These are phyloP conservation scores for Ptiloglossa arizonensis DNA, from an alignment of 1,140 invertebrate genomes.

Conservation along the genomic window DNA sequence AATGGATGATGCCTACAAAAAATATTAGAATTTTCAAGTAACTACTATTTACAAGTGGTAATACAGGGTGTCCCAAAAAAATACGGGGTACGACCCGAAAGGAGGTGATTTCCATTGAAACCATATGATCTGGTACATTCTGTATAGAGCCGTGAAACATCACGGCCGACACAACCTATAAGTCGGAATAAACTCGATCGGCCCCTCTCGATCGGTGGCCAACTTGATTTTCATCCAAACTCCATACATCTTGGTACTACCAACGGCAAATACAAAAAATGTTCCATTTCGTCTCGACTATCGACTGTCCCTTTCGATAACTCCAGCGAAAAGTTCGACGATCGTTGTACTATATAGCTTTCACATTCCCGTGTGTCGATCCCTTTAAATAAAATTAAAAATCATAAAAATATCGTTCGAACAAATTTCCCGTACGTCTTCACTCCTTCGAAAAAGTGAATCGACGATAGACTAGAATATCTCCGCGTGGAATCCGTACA, in stretches of 20 bases:
- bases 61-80: neutral
- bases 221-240: neutral
- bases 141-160: neutral
- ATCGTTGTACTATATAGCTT: slow-evolving; percentile 41
- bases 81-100: neutral
- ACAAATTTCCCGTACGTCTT: neutral
- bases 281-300: neutral
- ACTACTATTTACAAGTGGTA: slow-evolving; percentile 58
- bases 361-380: neutral
- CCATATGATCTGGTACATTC: neutral
- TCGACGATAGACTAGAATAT: slow-evolving; percentile 61
- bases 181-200: neutral
- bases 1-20: slow-evolving; percentile 61
- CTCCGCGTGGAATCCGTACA: slow-evolving; percentile 21
- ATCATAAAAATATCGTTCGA: slow-evolving; percentile 5
- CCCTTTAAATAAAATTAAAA: slow-evolving; percentile 25
- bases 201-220: no score
- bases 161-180: slow-evolving; percentile 19
- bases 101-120: neutral
- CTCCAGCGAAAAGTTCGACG: neutral
- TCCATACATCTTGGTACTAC: neutral
- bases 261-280: slow-evolving; percentile 15
- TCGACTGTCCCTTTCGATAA: neutral
- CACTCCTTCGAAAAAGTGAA: slow-evolving; percentile 7
- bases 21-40: slow-evolving; percentile 68